Conservation (phyloP, 2,797 vertebrate genomes). For the Helicolenus hilgendorfi region DNA sequence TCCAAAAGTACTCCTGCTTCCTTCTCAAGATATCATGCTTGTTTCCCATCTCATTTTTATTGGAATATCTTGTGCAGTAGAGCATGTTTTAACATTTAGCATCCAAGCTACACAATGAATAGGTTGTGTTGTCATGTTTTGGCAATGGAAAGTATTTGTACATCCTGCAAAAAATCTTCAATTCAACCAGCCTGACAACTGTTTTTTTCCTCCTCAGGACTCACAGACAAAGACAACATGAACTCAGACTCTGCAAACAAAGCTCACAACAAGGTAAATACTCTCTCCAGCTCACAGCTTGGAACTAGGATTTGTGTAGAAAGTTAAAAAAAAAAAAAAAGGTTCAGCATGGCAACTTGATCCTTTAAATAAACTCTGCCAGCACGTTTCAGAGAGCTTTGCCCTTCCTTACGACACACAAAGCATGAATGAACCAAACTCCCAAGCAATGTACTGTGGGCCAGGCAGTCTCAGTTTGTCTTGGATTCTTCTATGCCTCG, state of each 20-base stretch:
- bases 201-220: slow-evolving; percentile 88
- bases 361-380: slow-evolving; percentile 13
- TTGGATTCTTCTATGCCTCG: not conserved
- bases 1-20: not conserved
- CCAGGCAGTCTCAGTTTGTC: not conserved
- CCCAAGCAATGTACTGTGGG: not conserved
- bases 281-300: not conserved
- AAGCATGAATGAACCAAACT: slow-evolving; percentile 26
- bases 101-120: not conserved
- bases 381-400: not conserved
- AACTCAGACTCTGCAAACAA: slow-evolving; percentile 93
- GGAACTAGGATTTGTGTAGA: not conserved
- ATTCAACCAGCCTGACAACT: not conserved
- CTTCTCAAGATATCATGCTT: not conserved
- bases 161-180: not conserved
- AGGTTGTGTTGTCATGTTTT: not conserved
- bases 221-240: slow-evolving; percentile 96
- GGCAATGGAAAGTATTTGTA: not conserved
- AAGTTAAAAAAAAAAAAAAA: not conserved
- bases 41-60: not conserved
- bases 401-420: not conserved
- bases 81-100: not conserved
- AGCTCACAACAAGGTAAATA: slow-evolving; percentile 93
- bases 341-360: not conserved
- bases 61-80: too few species aligned